Evolutionary conservation across 2,113 vertebrate species (phyloP), one percentile per base, ranked within the genome.

Genomic region (Tenebrosternarchus preto): DNA sequence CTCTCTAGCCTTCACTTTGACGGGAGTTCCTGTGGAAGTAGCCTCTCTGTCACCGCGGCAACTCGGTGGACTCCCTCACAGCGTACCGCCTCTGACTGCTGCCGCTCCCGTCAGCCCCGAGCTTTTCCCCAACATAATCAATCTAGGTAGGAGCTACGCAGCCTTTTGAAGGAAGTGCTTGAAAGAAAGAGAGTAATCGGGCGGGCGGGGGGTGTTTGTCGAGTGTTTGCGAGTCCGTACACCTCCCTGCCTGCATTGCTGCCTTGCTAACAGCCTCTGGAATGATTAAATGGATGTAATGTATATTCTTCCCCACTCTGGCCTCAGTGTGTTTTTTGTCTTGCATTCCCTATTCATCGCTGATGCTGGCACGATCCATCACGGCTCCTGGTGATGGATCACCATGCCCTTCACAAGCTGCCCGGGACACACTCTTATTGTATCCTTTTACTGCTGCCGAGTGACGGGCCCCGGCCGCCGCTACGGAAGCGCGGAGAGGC

Each of bases 281-380:
- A 83, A 90, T 92, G 89, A 92, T 92, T 93, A 92, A 92, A 92
- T 89, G 89, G 90, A 89, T 92, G 90, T 90, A 92, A 92, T 90
- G 89, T 92, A 91, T 92, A 92, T 91, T 90, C 85, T 77, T 89
- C 72, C 84, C 75, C 70, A 53, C 86, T 91, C 90, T 89, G 89
- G 89, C 85, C 83, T 90, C 86, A 82, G 85, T 90, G 86, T 91
- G 84, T 91, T 92, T 92, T 77, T 25, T 82, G 85, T 86, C 86
- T 90, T 86, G 85, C 87, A 8, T 69, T 92, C 88, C 88, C 89
- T 91, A 91, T 93, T 93, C 91, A 92, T 91, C 80, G 82, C 82
- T 85, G 86, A 90, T 88, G 86, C 86, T 71, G 71, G 80, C 61
- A 67, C 80, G 88, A 93, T 93, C 86, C 88, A 92, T 93, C 90